These are phyloP conservation scores for Adelges cooleyi DNA, from an alignment of 1,140 invertebrate species.

Conservation along the genomic window DNA sequence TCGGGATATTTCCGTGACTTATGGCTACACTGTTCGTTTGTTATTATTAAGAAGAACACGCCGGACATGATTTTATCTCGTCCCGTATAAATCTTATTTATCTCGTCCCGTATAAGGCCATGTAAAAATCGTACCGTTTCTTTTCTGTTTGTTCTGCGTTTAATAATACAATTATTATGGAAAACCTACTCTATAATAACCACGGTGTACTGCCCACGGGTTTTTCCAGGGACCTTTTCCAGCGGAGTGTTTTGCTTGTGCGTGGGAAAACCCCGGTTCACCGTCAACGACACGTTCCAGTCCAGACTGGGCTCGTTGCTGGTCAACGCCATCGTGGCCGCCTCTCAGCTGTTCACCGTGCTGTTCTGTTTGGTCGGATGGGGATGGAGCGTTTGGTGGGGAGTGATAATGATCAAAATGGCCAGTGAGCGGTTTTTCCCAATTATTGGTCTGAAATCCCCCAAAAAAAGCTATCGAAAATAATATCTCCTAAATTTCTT, in stretches of 20 bases:
- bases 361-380: slow-evolving; percentile 89
- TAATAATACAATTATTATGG: no score
- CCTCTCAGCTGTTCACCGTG: slow-evolving; percentile 81
- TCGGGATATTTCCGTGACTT: no score
- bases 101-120: no score
- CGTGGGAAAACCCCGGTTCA: slow-evolving; percentile 75
- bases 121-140: no score
- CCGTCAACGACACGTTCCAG: slow-evolving; percentile 53
- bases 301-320: slow-evolving; percentile 63
- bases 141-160: no score
- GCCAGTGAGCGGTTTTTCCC: slow-evolving; percentile 47
- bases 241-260: slow-evolving; percentile 80
- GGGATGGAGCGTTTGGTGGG: slow-evolving; percentile 97
- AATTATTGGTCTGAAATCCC: background rate
- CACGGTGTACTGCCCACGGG: no score
- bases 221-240: slow-evolving; percentile 75
- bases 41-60: no score
- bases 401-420: slow-evolving; percentile 71
- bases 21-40: no score
- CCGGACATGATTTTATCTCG: no score
- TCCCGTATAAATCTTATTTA: no score
- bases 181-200: no score
- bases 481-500: background rate
- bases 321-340: slow-evolving; percentile 72
- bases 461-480: background rate